These are phyloP conservation scores for Hemibagrus wyckioides DNA, from an alignment of 2,113 vertebrate genomes.

Conservation along the genomic window DNA sequence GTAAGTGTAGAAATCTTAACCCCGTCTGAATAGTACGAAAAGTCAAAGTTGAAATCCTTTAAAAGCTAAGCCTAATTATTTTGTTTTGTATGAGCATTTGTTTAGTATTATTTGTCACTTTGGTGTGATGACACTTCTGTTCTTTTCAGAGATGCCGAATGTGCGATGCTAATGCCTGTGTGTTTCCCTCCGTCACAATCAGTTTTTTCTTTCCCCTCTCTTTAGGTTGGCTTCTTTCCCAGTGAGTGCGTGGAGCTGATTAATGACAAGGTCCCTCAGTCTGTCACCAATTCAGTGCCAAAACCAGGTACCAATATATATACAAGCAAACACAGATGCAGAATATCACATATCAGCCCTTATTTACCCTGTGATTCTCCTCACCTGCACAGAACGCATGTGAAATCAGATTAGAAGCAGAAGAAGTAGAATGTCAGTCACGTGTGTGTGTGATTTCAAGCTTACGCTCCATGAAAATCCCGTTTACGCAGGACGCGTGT, in stretches of 20 bases:
- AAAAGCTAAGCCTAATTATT: neutral
- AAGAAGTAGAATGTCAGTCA: neutral
- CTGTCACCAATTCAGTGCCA: slow-evolving; percentile 93
- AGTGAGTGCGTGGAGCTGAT: slow-evolving; percentile 98
- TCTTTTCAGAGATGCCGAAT: slow-evolving; percentile 6
- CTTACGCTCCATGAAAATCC: neutral
- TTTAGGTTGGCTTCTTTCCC: slow-evolving; percentile 95
- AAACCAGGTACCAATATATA: slow-evolving; percentile 84
- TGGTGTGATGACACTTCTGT: neutral
- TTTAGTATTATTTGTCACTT: neutral
- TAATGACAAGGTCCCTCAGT: slow-evolving; percentile 97
- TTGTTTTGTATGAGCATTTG: neutral
- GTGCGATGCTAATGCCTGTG: slow-evolving; percentile 30
- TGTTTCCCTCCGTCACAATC: slow-evolving; percentile 29
- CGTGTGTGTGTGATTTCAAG: neutral
- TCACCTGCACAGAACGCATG: neutral
- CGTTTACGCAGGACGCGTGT: neutral
- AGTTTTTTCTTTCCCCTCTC: slow-evolving; percentile 54
- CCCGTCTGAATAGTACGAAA: neutral
- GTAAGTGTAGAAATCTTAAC: neutral
- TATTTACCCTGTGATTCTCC: neutral
- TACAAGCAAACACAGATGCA: neutral
- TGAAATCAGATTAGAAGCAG: neutral
- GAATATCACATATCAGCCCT: neutral
- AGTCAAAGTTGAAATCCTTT: neutral